A percentile compares a stretch with the other conserved stretches of the same genome.
phyloP scores from a whole-genome alignment of 2,113 vertebrate species.

The Ptilorrhoa leucosticta region DNA sequence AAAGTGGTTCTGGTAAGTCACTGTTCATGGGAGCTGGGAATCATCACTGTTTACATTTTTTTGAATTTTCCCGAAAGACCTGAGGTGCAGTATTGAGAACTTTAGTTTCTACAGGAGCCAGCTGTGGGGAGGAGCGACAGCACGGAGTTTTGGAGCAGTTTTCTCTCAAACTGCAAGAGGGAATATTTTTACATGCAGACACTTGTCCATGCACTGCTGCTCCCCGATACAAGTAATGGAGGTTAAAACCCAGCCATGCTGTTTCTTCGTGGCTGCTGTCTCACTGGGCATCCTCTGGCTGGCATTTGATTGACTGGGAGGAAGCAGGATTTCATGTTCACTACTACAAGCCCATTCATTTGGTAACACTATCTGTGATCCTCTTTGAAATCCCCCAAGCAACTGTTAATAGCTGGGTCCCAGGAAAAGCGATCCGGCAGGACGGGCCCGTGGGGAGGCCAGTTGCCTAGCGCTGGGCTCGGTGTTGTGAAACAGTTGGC shows the following conservation, averaged over 20 bases:
- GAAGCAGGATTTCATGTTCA: constrained; percentile 25
- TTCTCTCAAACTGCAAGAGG: background rate
- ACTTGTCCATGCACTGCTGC: background rate
- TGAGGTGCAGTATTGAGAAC: background rate
- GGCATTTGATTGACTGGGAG: background rate
- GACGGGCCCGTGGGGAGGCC: constrained; percentile 59
- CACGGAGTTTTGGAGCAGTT: background rate
- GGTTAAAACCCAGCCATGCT: background rate
- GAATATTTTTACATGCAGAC: background rate
- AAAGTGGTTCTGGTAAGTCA: constrained; percentile 30
- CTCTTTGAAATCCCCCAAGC: constrained; percentile 58
- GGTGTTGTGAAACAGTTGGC: constrained; percentile 74
- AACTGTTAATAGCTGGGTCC: constrained; percentile 80
- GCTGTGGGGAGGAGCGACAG: background rate
- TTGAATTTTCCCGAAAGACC: background rate
- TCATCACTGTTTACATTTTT: constrained; percentile 35
- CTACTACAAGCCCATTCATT: constrained; percentile 26
- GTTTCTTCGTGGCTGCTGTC: background rate
- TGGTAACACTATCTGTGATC: constrained; percentile 62
- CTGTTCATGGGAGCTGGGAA: constrained; percentile 44
- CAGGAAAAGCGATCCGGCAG: constrained; percentile 75
- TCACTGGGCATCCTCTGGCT: background rate
- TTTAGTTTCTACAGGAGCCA: background rate
- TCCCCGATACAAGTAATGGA: fast-evolving
- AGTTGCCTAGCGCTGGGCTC: constrained; percentile 72